A percentile compares a stretch with the other conserved stretches of the same genome.
phyloP scores from a whole-genome alignment of 2,888 invertebrate species.

The Athalia cordata region DNA sequence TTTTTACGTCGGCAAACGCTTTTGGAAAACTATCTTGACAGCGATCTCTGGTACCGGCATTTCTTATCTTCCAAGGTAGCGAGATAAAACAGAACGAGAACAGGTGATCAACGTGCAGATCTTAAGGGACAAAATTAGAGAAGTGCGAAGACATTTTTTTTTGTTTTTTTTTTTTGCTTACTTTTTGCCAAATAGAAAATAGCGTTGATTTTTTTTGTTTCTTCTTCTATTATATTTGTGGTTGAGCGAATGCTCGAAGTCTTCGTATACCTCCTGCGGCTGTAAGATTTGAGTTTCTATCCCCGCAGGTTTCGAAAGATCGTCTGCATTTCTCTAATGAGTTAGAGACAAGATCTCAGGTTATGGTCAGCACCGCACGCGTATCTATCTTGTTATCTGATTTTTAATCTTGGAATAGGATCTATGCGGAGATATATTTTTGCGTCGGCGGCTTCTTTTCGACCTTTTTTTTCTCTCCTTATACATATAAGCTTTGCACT shows the following conservation, averaged over 20 bases:
- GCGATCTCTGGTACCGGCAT: constrained; percentile 35
- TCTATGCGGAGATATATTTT: constrained; percentile 51
- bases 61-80: constrained; percentile 28
- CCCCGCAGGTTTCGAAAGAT: constrained; percentile 55
- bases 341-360: constrained; percentile 65
- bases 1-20: constrained; percentile 29
- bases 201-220: too few species aligned
- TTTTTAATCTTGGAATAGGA: constrained; percentile 18
- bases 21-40: constrained; percentile 20
- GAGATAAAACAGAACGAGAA: too few species aligned
- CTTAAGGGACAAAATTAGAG: too few species aligned
- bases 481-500: too few species aligned
- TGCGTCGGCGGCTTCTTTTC: constrained; percentile 56
- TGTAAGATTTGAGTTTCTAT: constrained; percentile 16
- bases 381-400: constrained; percentile 31
- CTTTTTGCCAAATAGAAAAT: too few species aligned
- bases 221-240: too few species aligned
- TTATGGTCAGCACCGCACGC: constrained; percentile 47
- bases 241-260: neutral
- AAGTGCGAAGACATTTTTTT: too few species aligned
- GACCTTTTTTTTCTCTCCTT: constrained; percentile 12
- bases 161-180: too few species aligned
- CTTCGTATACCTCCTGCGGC: constrained; percentile 50
- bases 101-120: too few species aligned
- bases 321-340: constrained; percentile 67